Evolutionary conservation across 2,888 invertebrate species (phyloP), one percentile per base, ranked within the genome.

Genomic region (Imbricaverruca yamaguchii): DNA sequence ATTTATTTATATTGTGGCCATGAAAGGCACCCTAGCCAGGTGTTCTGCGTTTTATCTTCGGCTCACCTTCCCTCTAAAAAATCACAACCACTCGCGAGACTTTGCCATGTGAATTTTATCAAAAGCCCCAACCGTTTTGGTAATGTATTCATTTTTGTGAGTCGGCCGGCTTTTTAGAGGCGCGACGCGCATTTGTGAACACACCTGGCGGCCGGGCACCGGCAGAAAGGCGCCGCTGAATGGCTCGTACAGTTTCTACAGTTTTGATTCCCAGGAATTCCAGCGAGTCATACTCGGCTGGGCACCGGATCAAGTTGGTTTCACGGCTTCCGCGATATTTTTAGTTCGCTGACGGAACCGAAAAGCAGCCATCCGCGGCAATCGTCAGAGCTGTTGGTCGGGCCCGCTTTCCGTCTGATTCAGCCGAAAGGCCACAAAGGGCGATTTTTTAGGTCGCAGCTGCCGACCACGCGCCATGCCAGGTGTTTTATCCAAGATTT

Each of bases 251-350:
- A 74, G 74, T 74, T 74, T 74, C 74, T 74, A 74, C 74, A 74
- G 74, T 55, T 74, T 55, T 74, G 74, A 74, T 74, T 74, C 74
- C 74, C 74, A 74, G 74, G 74, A 74, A 74, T 74, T 74, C 74
- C 18, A 9, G 55, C 74, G 55, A 74, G 74, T 74, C 74, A 74
- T 55, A 69, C 55, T 53, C 53, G 53, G 9, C 53, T 21, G 74
- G 69, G 65, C 65, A 53, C 12, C 39, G 69, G 39, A 10, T 23
- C 65, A 9, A 21, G 53, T 21, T 21, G 53, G 74, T 10, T 55
- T 55, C 74, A 55, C 55, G 55, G 53, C 53, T 12, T 6, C 74
- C 39, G 23, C 67, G 65, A 23, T 8, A 8, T 13, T 12, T 65
- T n/a, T n/a, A 10, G 9, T 10, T 23, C 12, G 23, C 23, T 63